These are phyloP conservation scores for Dinocampus coccinellae DNA, from an alignment of 2,888 invertebrate genomes.

Conservation along the genomic window DNA sequence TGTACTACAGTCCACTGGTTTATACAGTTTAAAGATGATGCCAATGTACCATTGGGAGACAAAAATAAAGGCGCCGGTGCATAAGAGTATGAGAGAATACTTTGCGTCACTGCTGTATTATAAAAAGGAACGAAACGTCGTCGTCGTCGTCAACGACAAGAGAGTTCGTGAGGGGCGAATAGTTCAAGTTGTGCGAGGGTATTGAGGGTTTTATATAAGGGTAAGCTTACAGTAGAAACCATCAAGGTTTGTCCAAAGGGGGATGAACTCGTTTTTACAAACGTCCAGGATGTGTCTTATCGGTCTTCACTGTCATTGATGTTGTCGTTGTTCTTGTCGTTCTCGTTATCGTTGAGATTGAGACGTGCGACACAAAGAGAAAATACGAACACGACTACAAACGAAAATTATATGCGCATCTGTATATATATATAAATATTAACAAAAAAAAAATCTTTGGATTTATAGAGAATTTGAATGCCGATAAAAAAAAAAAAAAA, in stretches of 20 bases:
- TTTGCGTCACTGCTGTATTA: background rate
- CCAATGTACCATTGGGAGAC: slow-evolving; percentile 21
- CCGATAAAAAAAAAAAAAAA: too few relatives aligned
- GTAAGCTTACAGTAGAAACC: background rate
- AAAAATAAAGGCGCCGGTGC: slow-evolving; percentile 23
- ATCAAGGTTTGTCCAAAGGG: slow-evolving; percentile 5
- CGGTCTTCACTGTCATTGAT: too few relatives aligned
- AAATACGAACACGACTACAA: background rate
- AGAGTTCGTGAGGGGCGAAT: slow-evolving; percentile 13
- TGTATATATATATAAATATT: background rate
- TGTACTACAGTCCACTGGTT: too few relatives aligned
- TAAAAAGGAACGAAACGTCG: too few relatives aligned
- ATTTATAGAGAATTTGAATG: too few relatives aligned
- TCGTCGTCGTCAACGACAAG: too few relatives aligned
- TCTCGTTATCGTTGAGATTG: too few relatives aligned
- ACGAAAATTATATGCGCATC: background rate
- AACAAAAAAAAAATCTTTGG: too few relatives aligned
- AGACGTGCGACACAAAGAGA: slow-evolving; percentile 10
- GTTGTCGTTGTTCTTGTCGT: too few relatives aligned
- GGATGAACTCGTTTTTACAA: slow-evolving; percentile 45
- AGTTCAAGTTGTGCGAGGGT: background rate
- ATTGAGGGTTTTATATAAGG: slow-evolving; percentile 3
- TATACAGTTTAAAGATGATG: too few relatives aligned
- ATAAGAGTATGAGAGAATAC: slow-evolving; percentile 12
- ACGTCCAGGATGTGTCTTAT: slow-evolving; percentile 49